Conservation (phyloP, 2,888 invertebrate species). For the Lamproptera curius region DNA sequence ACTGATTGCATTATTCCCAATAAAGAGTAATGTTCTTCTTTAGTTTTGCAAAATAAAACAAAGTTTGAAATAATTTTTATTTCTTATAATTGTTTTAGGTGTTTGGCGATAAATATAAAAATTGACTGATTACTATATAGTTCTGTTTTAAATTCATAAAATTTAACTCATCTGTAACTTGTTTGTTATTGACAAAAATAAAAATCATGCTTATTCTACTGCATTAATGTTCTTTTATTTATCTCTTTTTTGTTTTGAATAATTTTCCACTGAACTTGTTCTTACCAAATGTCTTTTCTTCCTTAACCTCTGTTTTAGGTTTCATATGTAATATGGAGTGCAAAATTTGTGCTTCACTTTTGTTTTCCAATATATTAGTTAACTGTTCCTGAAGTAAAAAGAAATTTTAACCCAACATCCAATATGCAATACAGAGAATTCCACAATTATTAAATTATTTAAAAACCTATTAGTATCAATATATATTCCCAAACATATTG, state of each 20-base stretch:
- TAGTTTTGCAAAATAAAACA: too few species aligned
- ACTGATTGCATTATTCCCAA: too few species aligned
- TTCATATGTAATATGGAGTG: constrained; percentile 84
- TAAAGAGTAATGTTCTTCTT: too few species aligned
- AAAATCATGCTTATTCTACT: not conserved
- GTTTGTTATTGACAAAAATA: too few species aligned
- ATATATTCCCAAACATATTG: too few species aligned
- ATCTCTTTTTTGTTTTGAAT: constrained; percentile 45
- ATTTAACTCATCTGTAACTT: too few species aligned
- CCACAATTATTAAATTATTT: too few species aligned
- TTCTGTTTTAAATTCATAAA: too few species aligned
- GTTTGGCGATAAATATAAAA: constrained; percentile 28
- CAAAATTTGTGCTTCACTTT: constrained; percentile 82
- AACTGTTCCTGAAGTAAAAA: constrained; percentile 80
- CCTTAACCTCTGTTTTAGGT: constrained; percentile 71
- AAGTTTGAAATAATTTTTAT: too few species aligned
- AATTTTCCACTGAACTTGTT: constrained; percentile 52
- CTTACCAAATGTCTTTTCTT: constrained; percentile 53
- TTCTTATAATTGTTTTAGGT: constrained; percentile 31
- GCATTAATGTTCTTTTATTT: constrained; percentile 8
- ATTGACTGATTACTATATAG: not conserved
- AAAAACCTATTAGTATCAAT: too few species aligned
- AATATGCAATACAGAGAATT: too few species aligned
- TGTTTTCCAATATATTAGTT: constrained; percentile 83
- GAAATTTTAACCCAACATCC: too few species aligned